Evolutionary conservation across 2,888 invertebrate genomes (phyloP).

Genomic region (Melolontha melolontha): DNA sequence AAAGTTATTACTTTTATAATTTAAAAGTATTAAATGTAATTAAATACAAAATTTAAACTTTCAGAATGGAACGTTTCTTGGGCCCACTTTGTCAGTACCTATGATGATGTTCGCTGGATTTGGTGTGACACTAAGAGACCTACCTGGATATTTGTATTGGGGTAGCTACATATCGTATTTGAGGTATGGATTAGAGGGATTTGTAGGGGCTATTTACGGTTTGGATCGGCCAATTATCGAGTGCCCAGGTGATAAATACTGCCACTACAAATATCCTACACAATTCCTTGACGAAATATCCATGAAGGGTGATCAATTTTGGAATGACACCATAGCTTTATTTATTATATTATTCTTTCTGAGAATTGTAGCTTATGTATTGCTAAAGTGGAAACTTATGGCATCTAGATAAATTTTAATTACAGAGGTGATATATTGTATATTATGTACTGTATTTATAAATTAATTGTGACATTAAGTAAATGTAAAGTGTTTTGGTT

Average conservation of each 20-base stretch:
- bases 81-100: slow-evolving; percentile 91
- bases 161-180: slow-evolving; percentile 92
- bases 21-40: too few species aligned
- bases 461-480: too few species aligned
- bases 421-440: too few species aligned
- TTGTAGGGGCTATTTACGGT: slow-evolving; percentile 87
- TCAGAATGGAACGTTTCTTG: slow-evolving; percentile 95
- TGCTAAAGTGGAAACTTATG: slow-evolving; percentile 82
- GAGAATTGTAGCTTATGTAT: slow-evolving; percentile 75
- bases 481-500: too few species aligned
- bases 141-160: slow-evolving; percentile 90
- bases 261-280: slow-evolving; percentile 84
- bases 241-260: slow-evolving; percentile 82
- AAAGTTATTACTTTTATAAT: too few species aligned
- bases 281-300: slow-evolving; percentile 87
- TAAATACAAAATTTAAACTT: too few species aligned
- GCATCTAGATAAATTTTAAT: slow-evolving; percentile 70
- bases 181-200: slow-evolving; percentile 91
- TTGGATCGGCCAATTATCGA: slow-evolving; percentile 77
- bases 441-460: too few species aligned
- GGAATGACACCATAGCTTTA: slow-evolving; percentile 84
- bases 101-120: slow-evolving; percentile 98
- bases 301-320: slow-evolving; percentile 83
- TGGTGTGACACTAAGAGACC: slow-evolving; percentile 88
- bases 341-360: slow-evolving; percentile 75